A percentile compares a stretch with the other conserved stretches of the same genome.
Conservation (phyloP, 2,113 vertebrate genomes). For the Neolamprologus brichardi region DNA sequence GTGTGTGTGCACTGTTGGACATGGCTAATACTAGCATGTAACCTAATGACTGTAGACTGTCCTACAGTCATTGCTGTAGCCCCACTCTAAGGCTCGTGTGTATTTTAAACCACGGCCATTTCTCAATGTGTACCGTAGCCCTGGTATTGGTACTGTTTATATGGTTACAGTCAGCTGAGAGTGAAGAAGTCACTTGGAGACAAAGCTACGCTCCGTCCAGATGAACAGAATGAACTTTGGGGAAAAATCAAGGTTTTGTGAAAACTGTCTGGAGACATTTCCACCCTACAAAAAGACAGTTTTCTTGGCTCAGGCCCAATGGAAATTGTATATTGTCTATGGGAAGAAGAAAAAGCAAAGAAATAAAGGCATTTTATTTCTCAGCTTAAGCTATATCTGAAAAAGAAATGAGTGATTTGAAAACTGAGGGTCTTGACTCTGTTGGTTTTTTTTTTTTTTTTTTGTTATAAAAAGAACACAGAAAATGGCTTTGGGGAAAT, state of each 20-base stretch:
- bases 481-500: background rate
- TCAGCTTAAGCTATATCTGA: background rate
- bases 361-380: background rate
- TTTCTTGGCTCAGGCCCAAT: background rate
- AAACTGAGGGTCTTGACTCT: background rate
- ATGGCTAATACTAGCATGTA: background rate
- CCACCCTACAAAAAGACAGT: too few species aligned
- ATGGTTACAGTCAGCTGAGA: too few species aligned
- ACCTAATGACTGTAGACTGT: background rate
- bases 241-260: too few species aligned
- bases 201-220: too few species aligned
- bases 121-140: too few species aligned
- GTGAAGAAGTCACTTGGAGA: too few species aligned
- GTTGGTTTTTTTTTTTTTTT: accelerated
- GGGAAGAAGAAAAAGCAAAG: background rate
- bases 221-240: too few species aligned
- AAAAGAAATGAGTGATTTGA: background rate
- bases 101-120: too few species aligned
- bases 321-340: background rate
- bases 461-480: background rate
- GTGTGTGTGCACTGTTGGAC: background rate
- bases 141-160: too few species aligned
- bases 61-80: background rate
- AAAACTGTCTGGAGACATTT: too few species aligned
- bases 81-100: too few species aligned